phyloP scores from a whole-genome alignment of 2,888 invertebrate genomes.

The Phaonia tiefii region DNA sequence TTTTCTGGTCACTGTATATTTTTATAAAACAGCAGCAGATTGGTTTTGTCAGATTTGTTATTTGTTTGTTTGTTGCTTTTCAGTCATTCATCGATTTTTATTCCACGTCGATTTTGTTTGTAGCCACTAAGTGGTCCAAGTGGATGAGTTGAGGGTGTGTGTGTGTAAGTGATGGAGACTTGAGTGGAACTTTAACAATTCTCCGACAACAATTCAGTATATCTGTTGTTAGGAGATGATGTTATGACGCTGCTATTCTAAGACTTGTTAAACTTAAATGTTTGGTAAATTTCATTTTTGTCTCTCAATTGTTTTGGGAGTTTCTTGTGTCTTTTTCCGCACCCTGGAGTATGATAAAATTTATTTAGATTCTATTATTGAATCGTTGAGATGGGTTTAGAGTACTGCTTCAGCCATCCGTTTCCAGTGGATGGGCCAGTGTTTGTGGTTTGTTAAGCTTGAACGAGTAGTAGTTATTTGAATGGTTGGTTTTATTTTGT shows the following conservation, averaged over 20 bases:
- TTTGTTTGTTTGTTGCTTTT: constrained; percentile 19
- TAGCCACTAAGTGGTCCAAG: constrained; percentile 21
- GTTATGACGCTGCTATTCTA: constrained; percentile 35
- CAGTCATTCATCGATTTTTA: neutral
- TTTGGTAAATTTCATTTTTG: constrained; percentile 40
- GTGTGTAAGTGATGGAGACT: neutral
- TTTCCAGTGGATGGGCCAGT: neutral
- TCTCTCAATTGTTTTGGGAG: neutral
- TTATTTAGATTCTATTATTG: constrained; percentile 1
- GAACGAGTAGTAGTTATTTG: neutral
- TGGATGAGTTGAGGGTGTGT: neutral
- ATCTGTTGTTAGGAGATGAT: neutral
- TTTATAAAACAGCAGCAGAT: constrained; percentile 29
- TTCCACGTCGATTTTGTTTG: neutral
- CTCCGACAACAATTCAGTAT: neutral
- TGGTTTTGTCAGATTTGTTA: constrained; percentile 8
- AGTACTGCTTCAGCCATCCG: neutral
- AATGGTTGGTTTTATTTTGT: neutral
- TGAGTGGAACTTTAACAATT: neutral
- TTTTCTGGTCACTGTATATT: neutral
- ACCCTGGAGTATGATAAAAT: neutral
- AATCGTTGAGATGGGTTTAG: neutral
- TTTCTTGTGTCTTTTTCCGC: constrained; percentile 1
- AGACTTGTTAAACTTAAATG: constrained; percentile 43
- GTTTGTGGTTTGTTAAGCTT: neutral